phyloP scores from a whole-genome alignment of 2,113 vertebrate species.

The Ammodytes dubius region DNA sequence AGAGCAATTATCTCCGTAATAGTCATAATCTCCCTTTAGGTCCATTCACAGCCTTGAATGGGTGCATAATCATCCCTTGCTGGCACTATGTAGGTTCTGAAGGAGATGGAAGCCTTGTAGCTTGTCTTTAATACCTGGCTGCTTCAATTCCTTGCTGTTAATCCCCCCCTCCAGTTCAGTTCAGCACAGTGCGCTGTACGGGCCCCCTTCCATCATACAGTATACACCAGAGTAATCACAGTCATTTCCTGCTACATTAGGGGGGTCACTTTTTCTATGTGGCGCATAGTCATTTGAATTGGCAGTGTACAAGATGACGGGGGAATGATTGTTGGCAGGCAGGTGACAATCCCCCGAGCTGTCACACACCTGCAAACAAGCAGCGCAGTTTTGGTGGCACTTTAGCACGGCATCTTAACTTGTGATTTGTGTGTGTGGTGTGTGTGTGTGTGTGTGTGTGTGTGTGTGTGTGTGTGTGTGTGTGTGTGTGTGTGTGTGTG shows the following conservation, averaged over 20 bases:
- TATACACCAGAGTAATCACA: slow-evolving; percentile 69
- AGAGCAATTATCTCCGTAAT: slow-evolving; percentile 76
- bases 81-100: slow-evolving; percentile 41
- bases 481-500: too few relatives aligned
- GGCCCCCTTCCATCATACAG: slow-evolving; percentile 44
- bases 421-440: slow-evolving; percentile 19
- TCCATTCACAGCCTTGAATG: slow-evolving; percentile 70
- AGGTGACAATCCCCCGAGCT: slow-evolving; percentile 53
- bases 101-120: slow-evolving; percentile 61
- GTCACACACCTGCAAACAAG: slow-evolving; percentile 19
- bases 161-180: slow-evolving; percentile 55
- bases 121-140: slow-evolving; percentile 75
- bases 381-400: neutral
- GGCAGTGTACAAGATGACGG: slow-evolving; percentile 8
- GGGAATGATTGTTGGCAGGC: slow-evolving; percentile 17
- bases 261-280: slow-evolving; percentile 39
- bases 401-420: slow-evolving; percentile 40
- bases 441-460: too few relatives aligned
- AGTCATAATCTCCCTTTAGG: slow-evolving; percentile 72
- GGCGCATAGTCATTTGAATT: slow-evolving; percentile 28
- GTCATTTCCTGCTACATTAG: slow-evolving; percentile 70
- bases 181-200: slow-evolving; percentile 22
- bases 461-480: too few relatives aligned
- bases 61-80: slow-evolving; percentile 69
- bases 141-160: slow-evolving; percentile 61